phyloP scores from a whole-genome alignment of 2,797 vertebrate genomes.

The Neostethus bicornis region DNA sequence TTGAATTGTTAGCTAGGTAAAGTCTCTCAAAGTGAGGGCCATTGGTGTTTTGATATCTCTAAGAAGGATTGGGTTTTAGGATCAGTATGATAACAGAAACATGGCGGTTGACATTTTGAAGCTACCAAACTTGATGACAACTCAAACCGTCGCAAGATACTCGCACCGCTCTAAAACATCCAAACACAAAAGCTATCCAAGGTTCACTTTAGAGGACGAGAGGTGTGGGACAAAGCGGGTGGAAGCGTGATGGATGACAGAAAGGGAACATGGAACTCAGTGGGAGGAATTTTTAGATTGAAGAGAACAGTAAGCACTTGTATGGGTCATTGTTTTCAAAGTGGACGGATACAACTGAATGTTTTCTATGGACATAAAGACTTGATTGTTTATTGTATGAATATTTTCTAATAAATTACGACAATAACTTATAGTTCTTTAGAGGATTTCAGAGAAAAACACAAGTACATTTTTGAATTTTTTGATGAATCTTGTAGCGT shows the following conservation, averaged over 20 bases:
- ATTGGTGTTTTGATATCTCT: conserved; percentile 3
- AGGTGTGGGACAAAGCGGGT: conserved; percentile 50
- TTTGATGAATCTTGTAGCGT: too few species aligned
- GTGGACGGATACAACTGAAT: conserved; percentile 7
- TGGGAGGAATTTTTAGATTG: conserved; percentile 61
- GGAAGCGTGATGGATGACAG: conserved; percentile 63
- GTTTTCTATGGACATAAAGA: too few species aligned
- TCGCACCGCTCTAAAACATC: conserved; percentile 4
- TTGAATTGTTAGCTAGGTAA: too few species aligned
- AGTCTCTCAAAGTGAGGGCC: background rate
- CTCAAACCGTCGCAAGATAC: conserved; percentile 13
- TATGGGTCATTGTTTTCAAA: conserved; percentile 32
- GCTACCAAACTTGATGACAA: conserved; percentile 3
- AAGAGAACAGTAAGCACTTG: conserved; percentile 49
- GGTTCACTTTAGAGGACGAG: conserved; percentile 48
- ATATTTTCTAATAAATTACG: too few species aligned
- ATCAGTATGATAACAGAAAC: background rate
- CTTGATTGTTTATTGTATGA: too few species aligned
- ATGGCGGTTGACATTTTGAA: background rate
- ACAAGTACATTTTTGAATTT: too few species aligned
- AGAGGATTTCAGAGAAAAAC: too few species aligned
- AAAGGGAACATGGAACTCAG: conserved; percentile 34
- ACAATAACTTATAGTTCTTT: too few species aligned
- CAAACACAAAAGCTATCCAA: conserved; percentile 15
- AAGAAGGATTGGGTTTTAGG: background rate